phyloP scores from a whole-genome alignment of 2,113 vertebrate genomes.

The Ophiodon elongatus region DNA sequence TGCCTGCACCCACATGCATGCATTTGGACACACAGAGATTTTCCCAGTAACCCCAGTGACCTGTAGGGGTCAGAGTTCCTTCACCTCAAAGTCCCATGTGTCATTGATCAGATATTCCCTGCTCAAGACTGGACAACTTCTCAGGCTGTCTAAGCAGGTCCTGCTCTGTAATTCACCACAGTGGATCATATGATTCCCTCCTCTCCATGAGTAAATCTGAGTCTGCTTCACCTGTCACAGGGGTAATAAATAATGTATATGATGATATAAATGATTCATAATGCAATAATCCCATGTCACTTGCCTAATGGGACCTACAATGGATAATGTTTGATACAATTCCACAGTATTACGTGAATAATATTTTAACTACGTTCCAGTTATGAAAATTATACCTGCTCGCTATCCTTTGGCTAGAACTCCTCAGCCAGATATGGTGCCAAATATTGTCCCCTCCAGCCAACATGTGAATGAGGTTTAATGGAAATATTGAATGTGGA shows the following conservation, averaged over 20 bases:
- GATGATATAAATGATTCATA: slow-evolving; percentile 68
- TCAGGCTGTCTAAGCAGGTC: slow-evolving; percentile 28
- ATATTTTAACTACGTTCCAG: slow-evolving; percentile 37
- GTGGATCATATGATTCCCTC: slow-evolving; percentile 41
- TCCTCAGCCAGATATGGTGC: slow-evolving; percentile 11
- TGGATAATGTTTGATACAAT: slow-evolving; percentile 40
- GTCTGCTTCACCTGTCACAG: slow-evolving; percentile 39
- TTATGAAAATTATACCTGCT: slow-evolving; percentile 42
- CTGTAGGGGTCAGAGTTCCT: slow-evolving; percentile 76
- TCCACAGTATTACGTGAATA: slow-evolving; percentile 37
- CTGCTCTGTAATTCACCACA: slow-evolving; percentile 13
- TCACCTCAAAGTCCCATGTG: slow-evolving; percentile 43
- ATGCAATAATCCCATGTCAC: slow-evolving; percentile 62
- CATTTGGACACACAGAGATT: neutral
- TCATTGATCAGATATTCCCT: slow-evolving; percentile 27
- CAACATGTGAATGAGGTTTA: slow-evolving; percentile 51
- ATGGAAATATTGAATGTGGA: slow-evolving; percentile 41
- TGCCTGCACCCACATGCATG: neutral
- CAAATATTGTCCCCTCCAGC: slow-evolving; percentile 34
- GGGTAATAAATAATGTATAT: slow-evolving; percentile 67
- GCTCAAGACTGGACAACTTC: slow-evolving; percentile 17
- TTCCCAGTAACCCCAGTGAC: slow-evolving; percentile 51
- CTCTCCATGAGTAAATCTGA: slow-evolving; percentile 33
- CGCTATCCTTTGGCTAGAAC: slow-evolving; percentile 6
- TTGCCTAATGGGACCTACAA: slow-evolving; percentile 52